A percentile compares a stretch with the other conserved stretches of the same genome.
Conservation (phyloP, 2,113 vertebrate species). For the Romanogobio albipinnatus region DNA sequence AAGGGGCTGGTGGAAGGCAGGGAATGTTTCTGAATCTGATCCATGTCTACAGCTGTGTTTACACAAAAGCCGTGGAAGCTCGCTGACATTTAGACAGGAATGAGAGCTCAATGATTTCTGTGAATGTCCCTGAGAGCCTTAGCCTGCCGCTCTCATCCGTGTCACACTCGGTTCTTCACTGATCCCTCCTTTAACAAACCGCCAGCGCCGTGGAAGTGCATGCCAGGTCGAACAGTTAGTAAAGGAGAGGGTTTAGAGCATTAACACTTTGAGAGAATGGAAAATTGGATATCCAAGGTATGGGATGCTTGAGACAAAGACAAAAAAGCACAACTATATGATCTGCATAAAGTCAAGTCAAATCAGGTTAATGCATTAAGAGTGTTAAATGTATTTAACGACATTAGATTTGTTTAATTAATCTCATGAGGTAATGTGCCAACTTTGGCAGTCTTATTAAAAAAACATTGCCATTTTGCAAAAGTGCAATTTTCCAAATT, state of each 20-base stretch:
- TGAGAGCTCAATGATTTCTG: conserved; percentile 54
- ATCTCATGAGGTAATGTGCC: not conserved
- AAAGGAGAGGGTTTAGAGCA: not conserved
- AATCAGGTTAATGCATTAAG: not conserved
- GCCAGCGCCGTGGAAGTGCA: not conserved
- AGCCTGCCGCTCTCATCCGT: not conserved
- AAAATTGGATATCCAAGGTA: not conserved
- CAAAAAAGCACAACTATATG: not conserved
- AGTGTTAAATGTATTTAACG: not conserved
- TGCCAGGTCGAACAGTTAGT: not conserved
- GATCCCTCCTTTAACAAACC: not conserved
- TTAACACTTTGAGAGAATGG: not conserved
- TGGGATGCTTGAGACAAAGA: not conserved
- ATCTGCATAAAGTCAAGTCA: not conserved
- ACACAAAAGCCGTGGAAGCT: conserved; percentile 52
- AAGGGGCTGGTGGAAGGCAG: conserved; percentile 20
- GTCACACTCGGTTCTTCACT: not conserved
- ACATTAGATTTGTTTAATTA: not conserved
- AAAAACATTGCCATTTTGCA: not conserved
- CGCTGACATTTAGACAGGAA: conserved; percentile 64
- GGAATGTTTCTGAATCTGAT: conserved; percentile 27
- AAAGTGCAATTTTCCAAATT: not conserved
- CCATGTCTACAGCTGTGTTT: conserved; percentile 56
- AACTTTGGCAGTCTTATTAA: not conserved
- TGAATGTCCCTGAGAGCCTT: conserved; percentile 49